Base-by-base conservation (phyloP, 2,888 invertebrate species). In the Temnothorax rugatulus region DNA sequence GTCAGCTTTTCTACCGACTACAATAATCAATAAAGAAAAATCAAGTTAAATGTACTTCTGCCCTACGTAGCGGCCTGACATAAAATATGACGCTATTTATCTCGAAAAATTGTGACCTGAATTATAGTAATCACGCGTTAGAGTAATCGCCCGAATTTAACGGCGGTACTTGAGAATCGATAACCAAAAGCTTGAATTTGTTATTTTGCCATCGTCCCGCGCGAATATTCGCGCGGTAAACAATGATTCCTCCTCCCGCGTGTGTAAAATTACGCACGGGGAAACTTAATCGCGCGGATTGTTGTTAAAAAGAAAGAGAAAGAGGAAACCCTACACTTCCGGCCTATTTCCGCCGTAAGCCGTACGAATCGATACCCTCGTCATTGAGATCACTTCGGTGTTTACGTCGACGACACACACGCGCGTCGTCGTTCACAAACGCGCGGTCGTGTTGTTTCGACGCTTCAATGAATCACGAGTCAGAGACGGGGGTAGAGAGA, bases 391-490 rank as follows among this genome's bases (percentile, higher is more conserved):
- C 59, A 41, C 71, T 59, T 71, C n/a, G 57, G 7, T 79, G 68
- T 77, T 66, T 77, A 47, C 69, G 34, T 57, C 29, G 71, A 47
- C 21, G 59, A 44, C 71, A 59, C 34, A 34, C 34, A 34, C 71
- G 71, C 71, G 47, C 47, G 59, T 79, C 71, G 59, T 79, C 79
- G 79, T 77, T 77, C 54, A n/a, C 52, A 66, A 52, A 66, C 77
- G 64, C 25, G 21, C 52, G 25, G 25, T 44, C 59, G 52, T 38
- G 69, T 71, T 71, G 64, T 59, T 38, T 76, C 74, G 63, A 76
- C 50, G 63, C 75, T 64, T 81, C 71, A 71, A 81, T 71, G 79
- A 71, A 79, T 57, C 59, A 59, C 71, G 21, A 57, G 71, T 71
- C 59, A 18, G 59, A 29, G 59, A 44, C 47, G 34, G 38, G 71